These are phyloP conservation scores for Mercenaria mercenaria DNA, from an alignment of 1,140 invertebrate genomes.

Conservation along the genomic window DNA sequence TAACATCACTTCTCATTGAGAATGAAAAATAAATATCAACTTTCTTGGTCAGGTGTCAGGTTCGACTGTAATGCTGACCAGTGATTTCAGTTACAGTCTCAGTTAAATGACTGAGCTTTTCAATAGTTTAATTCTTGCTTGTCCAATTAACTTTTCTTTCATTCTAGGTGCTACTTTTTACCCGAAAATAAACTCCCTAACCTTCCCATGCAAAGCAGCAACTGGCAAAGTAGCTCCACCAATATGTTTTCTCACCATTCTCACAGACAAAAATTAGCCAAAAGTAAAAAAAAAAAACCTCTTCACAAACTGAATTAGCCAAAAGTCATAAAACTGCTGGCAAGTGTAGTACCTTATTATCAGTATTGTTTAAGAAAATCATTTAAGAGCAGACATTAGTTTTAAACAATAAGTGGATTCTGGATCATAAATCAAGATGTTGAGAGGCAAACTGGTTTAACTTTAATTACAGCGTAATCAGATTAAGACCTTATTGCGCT, in stretches of 20 bases:
- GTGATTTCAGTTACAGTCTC: too few relatives aligned
- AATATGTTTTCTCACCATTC: too few relatives aligned
- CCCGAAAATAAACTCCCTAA: neutral
- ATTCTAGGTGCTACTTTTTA: neutral
- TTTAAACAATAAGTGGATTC: conserved; percentile 22
- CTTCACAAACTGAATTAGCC: neutral
- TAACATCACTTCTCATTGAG: too few relatives aligned
- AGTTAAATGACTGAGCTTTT: too few relatives aligned
- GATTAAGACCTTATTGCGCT: neutral
- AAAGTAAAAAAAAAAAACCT: conserved; percentile 6
- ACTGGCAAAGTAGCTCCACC: conserved; percentile 19
- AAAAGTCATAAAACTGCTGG: conserved; percentile 46
- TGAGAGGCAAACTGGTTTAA: neutral
- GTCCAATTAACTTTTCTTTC: neutral
- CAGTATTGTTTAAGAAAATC: conserved; percentile 35
- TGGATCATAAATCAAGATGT: neutral
- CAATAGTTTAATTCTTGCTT: neutral
- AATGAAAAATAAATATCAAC: too few relatives aligned
- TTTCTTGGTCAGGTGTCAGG: too few relatives aligned
- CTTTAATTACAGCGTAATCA: neutral
- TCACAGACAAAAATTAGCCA: conserved; percentile 11
- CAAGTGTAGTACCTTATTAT: conserved; percentile 28
- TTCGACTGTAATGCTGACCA: too few relatives aligned
- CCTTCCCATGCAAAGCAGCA: neutral
- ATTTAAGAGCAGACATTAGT: conserved; percentile 29